phyloP scores from a whole-genome alignment of 2,113 vertebrate species.

The Hemichromis elongatus region DNA sequence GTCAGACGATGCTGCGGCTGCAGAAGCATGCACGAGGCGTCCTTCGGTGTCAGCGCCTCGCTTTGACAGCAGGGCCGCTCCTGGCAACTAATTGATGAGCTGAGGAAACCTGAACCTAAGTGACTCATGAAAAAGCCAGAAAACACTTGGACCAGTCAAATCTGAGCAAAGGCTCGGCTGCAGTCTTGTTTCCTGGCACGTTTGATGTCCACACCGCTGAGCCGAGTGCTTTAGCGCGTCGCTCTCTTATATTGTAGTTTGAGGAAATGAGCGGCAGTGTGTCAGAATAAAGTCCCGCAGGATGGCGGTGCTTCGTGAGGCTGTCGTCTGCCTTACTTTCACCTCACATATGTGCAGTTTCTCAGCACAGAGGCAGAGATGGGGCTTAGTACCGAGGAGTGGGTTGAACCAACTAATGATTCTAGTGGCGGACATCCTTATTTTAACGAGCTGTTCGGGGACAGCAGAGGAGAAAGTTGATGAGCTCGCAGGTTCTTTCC shows the following conservation, averaged over 20 bases:
- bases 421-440: not conserved
- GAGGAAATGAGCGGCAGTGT: not conserved
- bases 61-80: not conserved
- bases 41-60: fast-evolving
- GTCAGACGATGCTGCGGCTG: not conserved
- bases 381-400: no score
- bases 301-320: not conserved
- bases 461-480: not conserved
- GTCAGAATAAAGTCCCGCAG: not conserved
- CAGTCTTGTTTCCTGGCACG: fast-evolving
- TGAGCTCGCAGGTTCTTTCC: no score
- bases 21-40: not conserved
- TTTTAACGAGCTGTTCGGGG: not conserved
- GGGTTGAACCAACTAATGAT: not conserved
- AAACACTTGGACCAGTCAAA: not conserved
- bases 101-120: fast-evolving
- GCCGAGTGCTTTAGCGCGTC: not conserved
- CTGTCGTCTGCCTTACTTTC: not conserved
- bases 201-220: not conserved
- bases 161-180: not conserved
- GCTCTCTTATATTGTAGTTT: not conserved
- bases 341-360: not conserved
- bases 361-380: fast-evolving
- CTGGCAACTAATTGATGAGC: not conserved
- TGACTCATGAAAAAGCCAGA: not conserved